Base-by-base conservation (phyloP, 2,113 vertebrate genomes). In the Halichoerus grypus region DNA sequence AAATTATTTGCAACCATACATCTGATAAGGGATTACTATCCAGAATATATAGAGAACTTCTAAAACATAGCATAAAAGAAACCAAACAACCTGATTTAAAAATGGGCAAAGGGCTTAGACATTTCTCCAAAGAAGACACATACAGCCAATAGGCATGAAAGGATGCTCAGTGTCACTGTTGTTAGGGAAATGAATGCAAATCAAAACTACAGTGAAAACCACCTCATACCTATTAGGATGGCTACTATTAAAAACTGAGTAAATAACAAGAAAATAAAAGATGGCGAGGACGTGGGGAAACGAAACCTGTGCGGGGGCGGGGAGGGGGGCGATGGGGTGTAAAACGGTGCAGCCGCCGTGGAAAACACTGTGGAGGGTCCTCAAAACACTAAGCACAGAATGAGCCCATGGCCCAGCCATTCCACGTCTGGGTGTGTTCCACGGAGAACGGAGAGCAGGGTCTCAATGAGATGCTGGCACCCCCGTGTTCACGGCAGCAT, bases 181-280 rank as follows among this genome's bases (percentile, higher is more conserved):
- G 18, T 31, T 4, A 19, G 31, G 63, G 39, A 12, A 72, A 46
- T 2, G 69, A 72, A 46, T 2, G 69, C 53, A 22, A 72, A 13
- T 39, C 51, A 69, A 42, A 28, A 16, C 49, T 5, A n/a, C 7
- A 18, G 1, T 4, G 36, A 42, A 36, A 24, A 12, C 67, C 7
- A 5, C 26, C 51, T 15, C 53, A 15, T 5, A 1, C 5, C 53
- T 39, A 33, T 2, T 1, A 59, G 86, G 53, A 15, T 10, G 18
- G 28, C 36, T 46, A 0, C 53, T 11, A 1, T 36, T 5, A 1
- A 72, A 53, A 3, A 0, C 4, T n/a, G 33, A n/a, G 16, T 36
- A n/a, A 69, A 36, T 21, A 36, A 69, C 67, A n/a, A 67, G 63
- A 67, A 28, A 36, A 46, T 21, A 5, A 18, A 4, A 12, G 0